Base-by-base conservation (phyloP, 2,113 vertebrate genomes). In the Pampusana beccarii region DNA sequence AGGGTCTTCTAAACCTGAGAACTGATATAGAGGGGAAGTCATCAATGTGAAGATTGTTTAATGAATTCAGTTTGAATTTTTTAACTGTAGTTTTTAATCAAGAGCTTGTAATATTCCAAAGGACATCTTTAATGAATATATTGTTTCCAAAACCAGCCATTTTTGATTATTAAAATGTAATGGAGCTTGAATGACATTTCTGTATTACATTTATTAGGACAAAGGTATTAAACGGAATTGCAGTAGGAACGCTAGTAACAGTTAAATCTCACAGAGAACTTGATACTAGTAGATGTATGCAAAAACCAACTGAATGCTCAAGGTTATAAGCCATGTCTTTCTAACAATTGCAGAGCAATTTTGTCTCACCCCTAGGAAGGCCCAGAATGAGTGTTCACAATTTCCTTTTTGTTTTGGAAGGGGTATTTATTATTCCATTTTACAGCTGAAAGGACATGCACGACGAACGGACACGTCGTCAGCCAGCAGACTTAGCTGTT, bases 211-310 rank as follows among this genome's bases (percentile, higher is more conserved):
- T 73, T 88, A 48, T 86, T 60, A 56, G 61, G 29, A 79, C 50
- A 82, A 60, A 61, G 9, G 8, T 72, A 36, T 88, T 53, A 57
- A 81, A 78, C 40, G 42, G 23, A 23, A 51, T 86, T 66, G 14
- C 28, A 62, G 23, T 79, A 29, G 70, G 56, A 82, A 34, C 28
- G 26, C 50, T n/a, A 71, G 66, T 61, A 86, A 57, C 21, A n/a
- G 15, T 25, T 65, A 86, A 46, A 53, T 31, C 62, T 91, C 31
- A 13, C 33, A 66, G 80, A 81, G 53, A 40, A 75, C 24, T 8
- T 58, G 33, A 26, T 62, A 4, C 6, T 11, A 4, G 23, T 8
- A 81, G 40, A 70, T 0, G 0, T 18, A 5, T 36, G 44, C 80
- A 91, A 66, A 88, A 86, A 6, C 0, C 15, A 62, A 2, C 19